Evolutionary conservation across 1,140 invertebrate genomes (phyloP).

Genomic region (Drosophila lacertosa): DNA sequence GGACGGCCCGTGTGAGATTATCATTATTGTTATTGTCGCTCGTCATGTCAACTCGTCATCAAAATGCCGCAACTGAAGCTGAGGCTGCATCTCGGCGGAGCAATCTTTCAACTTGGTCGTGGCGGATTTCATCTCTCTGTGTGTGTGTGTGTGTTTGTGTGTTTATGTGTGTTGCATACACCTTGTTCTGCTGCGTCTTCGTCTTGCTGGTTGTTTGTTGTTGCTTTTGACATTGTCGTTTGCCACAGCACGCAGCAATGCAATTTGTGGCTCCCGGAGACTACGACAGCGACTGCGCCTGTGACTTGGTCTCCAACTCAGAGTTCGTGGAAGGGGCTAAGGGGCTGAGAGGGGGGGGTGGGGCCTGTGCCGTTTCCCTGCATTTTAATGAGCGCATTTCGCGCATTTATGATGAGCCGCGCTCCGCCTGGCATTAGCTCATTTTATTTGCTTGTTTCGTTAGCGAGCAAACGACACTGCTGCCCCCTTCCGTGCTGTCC

Average conservation of each 20-base stretch:
- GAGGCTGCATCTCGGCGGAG: slow-evolving; percentile 48
- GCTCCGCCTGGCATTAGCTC: slow-evolving; percentile 60
- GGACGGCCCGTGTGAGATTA: slow-evolving; percentile 64
- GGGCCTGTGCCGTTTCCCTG: slow-evolving; percentile 48
- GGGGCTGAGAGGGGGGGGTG: neutral
- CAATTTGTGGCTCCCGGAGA: slow-evolving; percentile 68
- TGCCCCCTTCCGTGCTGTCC: slow-evolving; percentile 21
- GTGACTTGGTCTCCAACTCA: slow-evolving; percentile 8
- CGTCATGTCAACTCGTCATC: slow-evolving; percentile 82
- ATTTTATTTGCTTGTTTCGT: slow-evolving; percentile 80
- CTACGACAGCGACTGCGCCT: slow-evolving; percentile 19
- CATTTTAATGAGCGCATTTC: slow-evolving; percentile 82
- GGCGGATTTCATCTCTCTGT: slow-evolving; percentile 32
- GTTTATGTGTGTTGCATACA: slow-evolving; percentile 72
- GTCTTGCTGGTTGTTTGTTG: slow-evolving; percentile 29
- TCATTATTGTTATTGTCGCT: slow-evolving; percentile 83
- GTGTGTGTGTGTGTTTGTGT: slow-evolving; percentile 2
- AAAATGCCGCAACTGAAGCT: slow-evolving; percentile 59
- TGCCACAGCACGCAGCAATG: slow-evolving; percentile 74
- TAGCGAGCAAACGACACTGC: slow-evolving; percentile 61
- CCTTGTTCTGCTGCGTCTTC: slow-evolving; percentile 27
- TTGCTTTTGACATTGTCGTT: slow-evolving; percentile 43
- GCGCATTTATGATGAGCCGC: slow-evolving; percentile 75
- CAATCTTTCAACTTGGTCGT: slow-evolving; percentile 73
- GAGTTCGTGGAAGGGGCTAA: neutral